Percentiles rank a stretch among this genome's conserved stretches.
Conservation (phyloP, 2,888 invertebrate species). For the Myopa testacea region DNA sequence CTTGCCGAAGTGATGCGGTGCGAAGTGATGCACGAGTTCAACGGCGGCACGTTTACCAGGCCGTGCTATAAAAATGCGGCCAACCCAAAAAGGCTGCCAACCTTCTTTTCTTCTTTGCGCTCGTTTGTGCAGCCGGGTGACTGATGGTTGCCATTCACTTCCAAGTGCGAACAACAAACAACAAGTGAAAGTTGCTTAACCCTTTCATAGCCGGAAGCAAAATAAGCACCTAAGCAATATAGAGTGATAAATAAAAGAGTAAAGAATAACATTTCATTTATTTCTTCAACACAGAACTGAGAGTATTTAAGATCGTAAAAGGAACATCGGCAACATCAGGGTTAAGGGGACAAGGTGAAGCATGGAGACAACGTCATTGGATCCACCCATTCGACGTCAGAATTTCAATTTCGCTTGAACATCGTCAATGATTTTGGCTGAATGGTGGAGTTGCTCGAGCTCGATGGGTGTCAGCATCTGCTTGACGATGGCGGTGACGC, state of each 20-base stretch:
- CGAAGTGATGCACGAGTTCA: background rate
- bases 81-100: background rate
- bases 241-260: no score
- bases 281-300: no score
- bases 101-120: background rate
- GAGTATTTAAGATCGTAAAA: no score
- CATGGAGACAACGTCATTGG: no score
- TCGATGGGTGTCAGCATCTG: constrained; percentile 79
- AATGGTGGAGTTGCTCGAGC: constrained; percentile 73
- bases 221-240: background rate
- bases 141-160: no score
- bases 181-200: background rate
- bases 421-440: constrained; percentile 75
- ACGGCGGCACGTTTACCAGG: constrained; percentile 15
- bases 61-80: background rate
- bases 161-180: no score
- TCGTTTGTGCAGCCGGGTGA: background rate
- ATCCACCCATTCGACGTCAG: no score
- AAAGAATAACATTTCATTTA: no score
- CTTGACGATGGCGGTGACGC: constrained; percentile 79
- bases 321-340: no score
- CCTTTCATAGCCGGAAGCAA: background rate
- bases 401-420: constrained; percentile 69
- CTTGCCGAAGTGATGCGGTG: background rate
- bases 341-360: no score